Conservation (phyloP, 2,797 vertebrate genomes). For the Takifugu ocellatus region DNA sequence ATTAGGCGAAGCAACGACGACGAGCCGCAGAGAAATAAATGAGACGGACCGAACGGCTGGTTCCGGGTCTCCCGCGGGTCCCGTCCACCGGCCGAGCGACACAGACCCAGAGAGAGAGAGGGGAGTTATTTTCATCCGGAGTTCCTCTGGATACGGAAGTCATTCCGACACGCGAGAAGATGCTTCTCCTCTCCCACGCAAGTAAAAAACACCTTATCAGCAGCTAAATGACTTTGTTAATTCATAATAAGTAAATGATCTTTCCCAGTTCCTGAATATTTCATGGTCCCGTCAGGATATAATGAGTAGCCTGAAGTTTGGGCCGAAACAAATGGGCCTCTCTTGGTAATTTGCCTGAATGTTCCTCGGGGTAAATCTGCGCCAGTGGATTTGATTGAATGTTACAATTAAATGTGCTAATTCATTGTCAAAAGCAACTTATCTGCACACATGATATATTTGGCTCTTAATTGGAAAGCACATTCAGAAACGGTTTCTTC, state of each 20-base stretch:
- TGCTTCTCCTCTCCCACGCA: conserved; percentile 33
- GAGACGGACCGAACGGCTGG: conserved; percentile 45
- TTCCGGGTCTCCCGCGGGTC: conserved; percentile 50
- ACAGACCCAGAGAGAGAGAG: conserved; percentile 39
- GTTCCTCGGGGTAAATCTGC: conserved; percentile 63
- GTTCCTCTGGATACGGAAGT: too few relatives aligned
- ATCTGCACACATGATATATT: conserved; percentile 74
- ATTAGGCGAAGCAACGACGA: conserved; percentile 66
- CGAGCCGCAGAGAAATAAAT: conserved; percentile 44
- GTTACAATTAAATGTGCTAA: conserved; percentile 76
- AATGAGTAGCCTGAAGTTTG: conserved; percentile 68
- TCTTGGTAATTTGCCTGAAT: conserved; percentile 64
- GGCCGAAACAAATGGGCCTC: conserved; percentile 71
- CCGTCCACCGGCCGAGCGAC: conserved; percentile 27
- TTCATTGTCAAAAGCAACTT: conserved; percentile 77
- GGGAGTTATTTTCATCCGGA: not conserved
- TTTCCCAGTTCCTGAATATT: conserved; percentile 71
- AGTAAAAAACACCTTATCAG: conserved; percentile 62
- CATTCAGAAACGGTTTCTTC: conserved; percentile 65
- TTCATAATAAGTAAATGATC: conserved; percentile 74
- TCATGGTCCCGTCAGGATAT: conserved; percentile 70
- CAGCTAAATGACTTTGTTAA: conserved; percentile 70
- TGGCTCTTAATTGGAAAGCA: conserved; percentile 70
- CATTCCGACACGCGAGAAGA: conserved; percentile 42
- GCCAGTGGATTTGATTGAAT: conserved; percentile 71